These are phyloP conservation scores for Sebastes alutus DNA, from an alignment of 2,797 vertebrate genomes.

Conservation along the genomic window DNA sequence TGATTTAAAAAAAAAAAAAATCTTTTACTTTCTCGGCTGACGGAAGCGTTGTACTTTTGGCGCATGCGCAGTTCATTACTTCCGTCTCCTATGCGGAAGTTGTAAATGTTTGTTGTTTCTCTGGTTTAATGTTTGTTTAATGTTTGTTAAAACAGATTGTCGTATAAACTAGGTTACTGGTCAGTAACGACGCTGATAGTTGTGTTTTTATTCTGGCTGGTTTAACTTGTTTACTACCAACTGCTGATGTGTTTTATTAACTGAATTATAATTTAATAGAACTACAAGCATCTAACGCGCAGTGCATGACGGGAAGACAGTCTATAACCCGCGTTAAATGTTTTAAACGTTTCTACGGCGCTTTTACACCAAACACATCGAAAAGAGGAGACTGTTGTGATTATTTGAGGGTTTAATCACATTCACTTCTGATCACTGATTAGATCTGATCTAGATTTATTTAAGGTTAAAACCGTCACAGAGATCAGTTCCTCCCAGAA, in stretches of 20 bases:
- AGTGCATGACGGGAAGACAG: too few relatives aligned
- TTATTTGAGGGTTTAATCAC: accelerated
- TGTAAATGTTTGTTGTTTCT: too few relatives aligned
- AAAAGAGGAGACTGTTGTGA: not conserved
- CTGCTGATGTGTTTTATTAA: not conserved
- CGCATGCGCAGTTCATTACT: not conserved
- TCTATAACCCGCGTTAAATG: not conserved
- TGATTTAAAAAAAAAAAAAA: not conserved
- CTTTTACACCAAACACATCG: not conserved
- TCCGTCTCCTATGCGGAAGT: not conserved
- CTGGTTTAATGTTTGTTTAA: not conserved
- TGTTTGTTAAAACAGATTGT: not conserved
- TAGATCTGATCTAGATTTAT: too few relatives aligned
- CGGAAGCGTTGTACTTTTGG: not conserved
- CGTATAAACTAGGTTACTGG: too few relatives aligned
- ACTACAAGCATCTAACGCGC: too few relatives aligned
- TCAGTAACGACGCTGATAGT: too few relatives aligned
- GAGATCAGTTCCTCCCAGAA: not conserved
- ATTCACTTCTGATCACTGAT: not conserved
- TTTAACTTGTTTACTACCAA: too few relatives aligned
- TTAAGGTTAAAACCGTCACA: not conserved
- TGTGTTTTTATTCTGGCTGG: too few relatives aligned
- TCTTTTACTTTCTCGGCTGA: not conserved
- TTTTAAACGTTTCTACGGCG: not conserved
- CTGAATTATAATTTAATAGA: too few relatives aligned